Percentiles rank a stretch among this genome's conserved stretches.
Conservation (phyloP, 2,113 vertebrate species). For the Blennius ocellaris region DNA sequence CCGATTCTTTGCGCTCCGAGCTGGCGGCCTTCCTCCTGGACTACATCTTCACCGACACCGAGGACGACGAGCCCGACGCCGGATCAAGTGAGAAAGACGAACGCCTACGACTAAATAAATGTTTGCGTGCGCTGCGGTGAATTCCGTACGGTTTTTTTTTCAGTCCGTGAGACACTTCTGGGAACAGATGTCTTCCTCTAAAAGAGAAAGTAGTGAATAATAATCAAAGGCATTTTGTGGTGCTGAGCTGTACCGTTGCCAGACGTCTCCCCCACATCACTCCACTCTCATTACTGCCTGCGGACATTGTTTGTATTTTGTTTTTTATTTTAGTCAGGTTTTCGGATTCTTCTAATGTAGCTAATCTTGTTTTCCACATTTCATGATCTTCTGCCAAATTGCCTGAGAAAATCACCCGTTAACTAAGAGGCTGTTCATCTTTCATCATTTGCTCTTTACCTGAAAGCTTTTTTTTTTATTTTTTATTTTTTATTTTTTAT, state of each 20-base stretch:
- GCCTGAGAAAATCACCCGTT: not conserved
- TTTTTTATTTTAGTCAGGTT: conserved; percentile 44
- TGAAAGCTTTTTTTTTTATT: not conserved
- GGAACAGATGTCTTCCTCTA: not conserved
- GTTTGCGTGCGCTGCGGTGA: not conserved
- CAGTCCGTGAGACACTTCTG: not conserved
- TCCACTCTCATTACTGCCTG: conserved; percentile 10
- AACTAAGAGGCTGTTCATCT: not conserved
- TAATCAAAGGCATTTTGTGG: not conserved
- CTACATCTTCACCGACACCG: conserved; percentile 84
- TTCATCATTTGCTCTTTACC: not conserved
- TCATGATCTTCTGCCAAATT: conserved; percentile 22
- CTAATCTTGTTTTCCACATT: conserved; percentile 10
- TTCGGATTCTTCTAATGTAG: conserved; percentile 25
- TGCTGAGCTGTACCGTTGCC: conserved; percentile 10
- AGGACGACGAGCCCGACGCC: conserved; percentile 63
- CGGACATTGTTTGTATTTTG: conserved; percentile 30
- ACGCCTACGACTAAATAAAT: conserved; percentile 4
- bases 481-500: not conserved
- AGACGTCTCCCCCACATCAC: conserved; percentile 22
- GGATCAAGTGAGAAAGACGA: conserved; percentile 9
- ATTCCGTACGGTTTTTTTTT: conserved; percentile 9
- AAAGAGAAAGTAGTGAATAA: not conserved
- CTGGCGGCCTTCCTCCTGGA: conserved; percentile 90
- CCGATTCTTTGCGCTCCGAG: conserved; percentile 84